Evolutionary conservation across 1,140 invertebrate genomes (phyloP), one percentile per base, ranked within the genome.

Genomic region (Drosophila ironensis): DNA sequence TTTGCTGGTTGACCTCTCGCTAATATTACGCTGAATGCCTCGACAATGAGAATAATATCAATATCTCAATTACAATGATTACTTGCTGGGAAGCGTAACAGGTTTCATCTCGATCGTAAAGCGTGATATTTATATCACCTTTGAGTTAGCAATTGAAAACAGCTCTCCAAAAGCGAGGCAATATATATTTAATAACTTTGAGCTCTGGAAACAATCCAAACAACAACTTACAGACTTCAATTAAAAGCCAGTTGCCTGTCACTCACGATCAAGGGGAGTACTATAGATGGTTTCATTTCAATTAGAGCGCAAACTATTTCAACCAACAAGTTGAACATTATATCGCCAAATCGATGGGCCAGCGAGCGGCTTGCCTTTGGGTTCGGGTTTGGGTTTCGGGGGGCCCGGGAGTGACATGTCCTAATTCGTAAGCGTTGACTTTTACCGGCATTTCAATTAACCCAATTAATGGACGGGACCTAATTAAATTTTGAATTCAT

Each of bases 401-500:
- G 37, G 37, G 52, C 72, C 77, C 84, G 86, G 88, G 61, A 88
- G 61, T 88, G 86, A 88, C 86, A 88, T 81, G 86, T 88, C 86
- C 86, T 88, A 86, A 88, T 88, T 88, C 61, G 70, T 66, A 78
- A 84, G 51, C 66, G 70, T 40, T 56, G 78, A 87, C 84, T 88
- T 88, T 88, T 88, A 88, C 84, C 84, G 84, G 78, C 84, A 87
- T 76, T 88, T 89, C 87, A 89, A 89, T 89, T 89, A 89, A 89
- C 87, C 87, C 87, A 89, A 89, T 89, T 89, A 89, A 89, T 89
- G 87, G 80, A 88, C 75, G 86, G 81, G 75, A 88, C 82, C 87
- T 87, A 89, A 89, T 88, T 88, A 88, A 88, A 82, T 88, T 88
- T 88, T 87, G 87, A 87, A 87, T 87, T 87, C 75, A 76, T 76